Base-by-base conservation (phyloP, 2,113 vertebrate genomes). In the Corythaeola cristata region DNA sequence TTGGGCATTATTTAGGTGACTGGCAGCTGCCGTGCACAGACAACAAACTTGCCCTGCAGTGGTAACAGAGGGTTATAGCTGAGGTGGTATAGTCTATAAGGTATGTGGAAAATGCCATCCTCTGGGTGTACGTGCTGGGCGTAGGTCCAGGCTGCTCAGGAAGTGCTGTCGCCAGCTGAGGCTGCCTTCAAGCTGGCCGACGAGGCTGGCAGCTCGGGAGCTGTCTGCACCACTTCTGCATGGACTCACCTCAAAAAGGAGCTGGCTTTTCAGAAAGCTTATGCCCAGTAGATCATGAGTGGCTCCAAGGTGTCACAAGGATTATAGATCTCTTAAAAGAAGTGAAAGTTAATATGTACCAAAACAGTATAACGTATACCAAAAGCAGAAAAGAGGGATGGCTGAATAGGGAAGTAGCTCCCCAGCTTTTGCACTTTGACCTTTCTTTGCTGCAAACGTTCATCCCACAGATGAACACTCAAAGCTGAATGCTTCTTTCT, bases 301-400 rank as follows among this genome's bases (percentile, higher is more conserved):
- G 35, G n/a, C 23, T 83, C 12, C 24, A 27, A 24, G n/a, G 56
- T 84, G 45, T 23, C 68, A 24, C 18, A 24, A 12, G 17, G 24
- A 41, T 73, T 64, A 24, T 20, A 11, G 16, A 6, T 28, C 21
- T 74, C n/a, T 53, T 68, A 50, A 44, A 82, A 81, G 3, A 37
- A 32, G 30, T 49, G 24, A 58, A 77, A 69, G 8, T 18, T 27
- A 37, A 7, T 53, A n/a, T 10, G 10, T 47, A 78, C 21, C 24
- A 73, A 68, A 79, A 39, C 0, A 0, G 20, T 45, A 24, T 24
- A 44, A 49, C 2, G 1, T 6, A 14, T 49, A 37, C 2, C 19
- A 55, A 30, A 13, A 32, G 33, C 7, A 8, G 37, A 79, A 89
- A 92, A 85, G 27, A 56, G 19, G 15, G 12, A 26, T 2, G 6